Conservation (phyloP, 1,140 invertebrate species). For the Varroa destructor region DNA sequence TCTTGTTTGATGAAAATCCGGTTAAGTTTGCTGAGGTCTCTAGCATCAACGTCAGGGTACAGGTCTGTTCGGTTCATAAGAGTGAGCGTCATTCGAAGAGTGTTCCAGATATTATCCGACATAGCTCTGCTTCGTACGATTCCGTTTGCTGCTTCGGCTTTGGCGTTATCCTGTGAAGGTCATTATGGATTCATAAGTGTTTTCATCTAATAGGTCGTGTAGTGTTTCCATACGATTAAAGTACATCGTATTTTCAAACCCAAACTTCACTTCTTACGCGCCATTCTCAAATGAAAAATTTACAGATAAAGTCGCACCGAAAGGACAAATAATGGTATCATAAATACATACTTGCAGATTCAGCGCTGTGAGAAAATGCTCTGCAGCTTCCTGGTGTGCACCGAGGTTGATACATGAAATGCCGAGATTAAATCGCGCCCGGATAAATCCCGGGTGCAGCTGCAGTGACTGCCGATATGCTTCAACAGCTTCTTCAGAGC, state of each 20-base stretch:
- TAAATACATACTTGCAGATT: constrained; percentile 60
- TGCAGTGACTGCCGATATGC: constrained; percentile 83
- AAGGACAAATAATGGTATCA: too few relatives aligned
- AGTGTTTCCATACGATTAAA: too few relatives aligned
- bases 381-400: constrained; percentile 81
- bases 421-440: constrained; percentile 91
- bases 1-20: constrained; percentile 37
- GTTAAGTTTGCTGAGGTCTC: constrained; percentile 43
- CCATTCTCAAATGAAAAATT: too few relatives aligned
- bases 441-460: constrained; percentile 84
- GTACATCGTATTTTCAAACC: too few relatives aligned
- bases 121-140: constrained; percentile 44
- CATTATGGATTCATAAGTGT: background rate
- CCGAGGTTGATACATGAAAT: constrained; percentile 94
- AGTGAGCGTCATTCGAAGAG: constrained; percentile 72
- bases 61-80: constrained; percentile 69
- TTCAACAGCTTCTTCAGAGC: constrained; percentile 84
- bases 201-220: too few relatives aligned
- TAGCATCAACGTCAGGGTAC: constrained; percentile 56
- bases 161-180: constrained; percentile 7
- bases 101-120: constrained; percentile 90
- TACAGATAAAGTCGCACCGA: too few relatives aligned
- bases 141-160: constrained; percentile 48
- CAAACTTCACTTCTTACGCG: too few relatives aligned
- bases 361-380: constrained; percentile 81